Evolutionary conservation across 2,113 vertebrate species (phyloP), one percentile per base, ranked within the genome.

Genomic region (Petroica traversi): DNA sequence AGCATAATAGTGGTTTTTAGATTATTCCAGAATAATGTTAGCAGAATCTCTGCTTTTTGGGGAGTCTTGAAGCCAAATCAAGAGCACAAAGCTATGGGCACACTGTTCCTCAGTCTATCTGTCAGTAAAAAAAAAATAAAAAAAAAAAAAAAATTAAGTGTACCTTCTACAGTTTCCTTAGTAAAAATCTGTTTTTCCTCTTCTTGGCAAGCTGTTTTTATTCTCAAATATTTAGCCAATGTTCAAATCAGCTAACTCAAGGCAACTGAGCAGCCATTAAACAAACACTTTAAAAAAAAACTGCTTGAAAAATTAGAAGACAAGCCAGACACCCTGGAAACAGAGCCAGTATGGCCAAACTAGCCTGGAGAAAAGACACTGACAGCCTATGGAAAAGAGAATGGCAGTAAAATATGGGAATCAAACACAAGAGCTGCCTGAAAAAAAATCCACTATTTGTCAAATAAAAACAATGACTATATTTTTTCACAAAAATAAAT

Each of bases 161-260:
- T 59, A 81, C 40, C 40, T 87, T 80, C 90, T 64, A 64, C 54
- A 11, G 28, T n/a, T 75, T 64, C 61, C 67, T 82, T 22, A 49
- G 25, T 57, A 82, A 78, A 81, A 58, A 86, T 75, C 40, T 68
- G 52, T 2, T 51, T 61, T 71, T 33, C 31, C 18, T 84, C 33
- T 80, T 78, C 43, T 73, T 78, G 51, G 41, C 25, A 84, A 64
- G 16, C 29, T 38, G 25, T 22, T 61, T 57, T 61, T 61, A 49
- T 85, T 52, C 58, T 81, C 45, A 95, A 59, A 68, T 79, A 82
- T 69, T 79, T 64, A 89, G 54, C 26, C 77, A 68, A 29, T 34
- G 76, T 58, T 75, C 48, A 75, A 69, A 82, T 61, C 62, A 79
- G 58, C 5, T 73, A 94, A 85, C 29, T 82, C 9, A 51, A 75